Evolutionary conservation across 2,797 vertebrate genomes (phyloP).

Genomic region (Sebastiscus albofasciatus): DNA sequence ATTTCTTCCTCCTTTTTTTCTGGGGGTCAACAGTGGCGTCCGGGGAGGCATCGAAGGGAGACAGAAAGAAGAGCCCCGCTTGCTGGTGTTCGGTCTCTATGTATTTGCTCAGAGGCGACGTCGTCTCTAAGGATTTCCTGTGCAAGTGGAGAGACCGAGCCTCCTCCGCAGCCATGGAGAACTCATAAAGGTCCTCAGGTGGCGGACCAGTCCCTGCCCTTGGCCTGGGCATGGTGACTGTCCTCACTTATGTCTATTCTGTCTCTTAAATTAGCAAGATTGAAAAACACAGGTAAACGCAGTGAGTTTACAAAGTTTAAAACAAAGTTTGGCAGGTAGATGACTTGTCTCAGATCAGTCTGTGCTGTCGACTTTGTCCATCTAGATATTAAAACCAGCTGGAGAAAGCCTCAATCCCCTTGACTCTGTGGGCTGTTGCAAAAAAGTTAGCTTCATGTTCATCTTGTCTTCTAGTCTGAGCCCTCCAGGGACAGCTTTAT

Average conservation of each 20-base stretch:
- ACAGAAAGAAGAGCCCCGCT: constrained; percentile 76
- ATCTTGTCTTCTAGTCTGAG: constrained; percentile 17
- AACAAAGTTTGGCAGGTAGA: not conserved
- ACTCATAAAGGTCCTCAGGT: constrained; percentile 65
- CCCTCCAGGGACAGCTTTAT: not conserved
- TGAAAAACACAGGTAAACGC: not conserved
- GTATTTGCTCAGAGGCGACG: constrained; percentile 80
- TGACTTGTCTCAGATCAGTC: constrained; percentile 10
- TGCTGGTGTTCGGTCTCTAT: constrained; percentile 81
- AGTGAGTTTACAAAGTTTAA: constrained; percentile 15
- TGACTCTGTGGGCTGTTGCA: not conserved
- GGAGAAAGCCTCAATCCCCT: not conserved
- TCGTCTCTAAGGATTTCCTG: constrained; percentile 54
- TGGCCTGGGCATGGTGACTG: constrained; percentile 69
- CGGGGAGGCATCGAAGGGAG: constrained; percentile 22
- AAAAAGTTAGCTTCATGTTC: constrained; percentile 12
- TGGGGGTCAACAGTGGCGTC: constrained; percentile 50
- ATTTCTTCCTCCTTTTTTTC: constrained; percentile 88
- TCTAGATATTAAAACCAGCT: constrained; percentile 7
- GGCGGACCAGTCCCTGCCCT: constrained; percentile 43
- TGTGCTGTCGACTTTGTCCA: not conserved
- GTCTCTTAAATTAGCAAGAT: not conserved
- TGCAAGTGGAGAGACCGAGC: constrained; percentile 50
- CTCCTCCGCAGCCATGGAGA: constrained; percentile 70
- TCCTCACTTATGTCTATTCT: constrained; percentile 10